Base-by-base conservation (phyloP, 1,140 invertebrate genomes). In the Drosophila novamexicana region DNA sequence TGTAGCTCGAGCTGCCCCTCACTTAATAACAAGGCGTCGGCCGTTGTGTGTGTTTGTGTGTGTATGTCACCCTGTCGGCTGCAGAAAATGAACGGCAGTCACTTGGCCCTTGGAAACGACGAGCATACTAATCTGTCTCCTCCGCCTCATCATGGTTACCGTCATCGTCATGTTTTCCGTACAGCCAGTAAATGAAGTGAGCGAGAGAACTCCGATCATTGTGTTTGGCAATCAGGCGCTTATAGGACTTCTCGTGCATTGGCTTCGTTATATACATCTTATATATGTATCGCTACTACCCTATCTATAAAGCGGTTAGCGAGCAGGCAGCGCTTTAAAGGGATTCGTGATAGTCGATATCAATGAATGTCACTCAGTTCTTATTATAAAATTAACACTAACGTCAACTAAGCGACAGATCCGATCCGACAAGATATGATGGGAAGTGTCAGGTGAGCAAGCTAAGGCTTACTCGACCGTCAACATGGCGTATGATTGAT, bases 401-500 rank as follows among this genome's bases (percentile, higher is more conserved):
- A 18, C 18, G 18, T 18, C 18, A 18, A 18, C 18, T 18, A 61
- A 47, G 61, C 54, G 83, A 79, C 76, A 71, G 61, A 58, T 52
- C n/a, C 34, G 73, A 74, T 56, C 61, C 47, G 39, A 42, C 37
- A 59, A 12, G 54, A 59, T 67, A 14, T 56, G 44, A 7, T 66
- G 78, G 53, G 66, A 75, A 59, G 71, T 80, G 74, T 73, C 74
- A 72, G 74, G 73, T 76, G 62, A 76, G 61, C 12, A 40, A 32
- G 40, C 58, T 50, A 54, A 32, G 40, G 49, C 54, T 54, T 34
- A 53, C 37, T 57, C n/a, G n/a, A 45, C 36, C 66, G 82, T 77
- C 79, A 79, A 77, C 85, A 80, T 84, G 84, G 77, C 84, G 77
- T 89, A 89, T 89, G 84, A 89, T 89, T 89, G 84, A 89, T 89